Conservation (phyloP, 2,113 vertebrate species). For the Brachyistius frenatus region DNA sequence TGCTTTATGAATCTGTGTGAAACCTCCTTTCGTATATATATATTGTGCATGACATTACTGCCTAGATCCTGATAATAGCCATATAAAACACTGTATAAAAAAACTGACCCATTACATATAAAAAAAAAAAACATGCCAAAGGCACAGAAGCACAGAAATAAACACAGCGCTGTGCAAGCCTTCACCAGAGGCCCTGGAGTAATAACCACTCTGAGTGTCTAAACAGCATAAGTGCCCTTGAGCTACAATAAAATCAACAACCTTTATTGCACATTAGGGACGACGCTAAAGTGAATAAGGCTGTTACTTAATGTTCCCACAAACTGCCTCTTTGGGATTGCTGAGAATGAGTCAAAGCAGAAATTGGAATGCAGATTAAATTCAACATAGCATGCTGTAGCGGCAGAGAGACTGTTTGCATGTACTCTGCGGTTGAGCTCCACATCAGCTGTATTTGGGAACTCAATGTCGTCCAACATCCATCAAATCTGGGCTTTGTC, state of each 20-base stretch:
- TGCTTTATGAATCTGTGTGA: too few species aligned
- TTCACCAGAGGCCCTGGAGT: constrained; percentile 36
- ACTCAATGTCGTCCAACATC: constrained; percentile 67
- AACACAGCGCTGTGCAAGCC: constrained; percentile 36
- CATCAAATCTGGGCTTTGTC: constrained; percentile 70
- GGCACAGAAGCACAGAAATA: constrained; percentile 23
- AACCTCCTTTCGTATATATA: too few species aligned
- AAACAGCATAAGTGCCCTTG: constrained; percentile 11
- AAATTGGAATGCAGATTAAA: constrained; percentile 57
- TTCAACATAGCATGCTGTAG: constrained; percentile 34
- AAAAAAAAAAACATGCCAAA: not conserved
- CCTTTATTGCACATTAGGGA: constrained; percentile 48
- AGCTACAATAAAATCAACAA: constrained; percentile 50
- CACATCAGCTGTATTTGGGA: constrained; percentile 57
- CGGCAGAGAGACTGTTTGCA: constrained; percentile 10
- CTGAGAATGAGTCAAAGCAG: constrained; percentile 55
- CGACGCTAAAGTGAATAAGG: constrained; percentile 19
- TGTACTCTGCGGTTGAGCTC: constrained; percentile 1
- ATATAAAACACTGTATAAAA: too few species aligned
- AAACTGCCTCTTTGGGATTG: constrained; percentile 29
- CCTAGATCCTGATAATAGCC: too few species aligned
- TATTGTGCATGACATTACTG: too few species aligned
- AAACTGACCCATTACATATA: not conserved
- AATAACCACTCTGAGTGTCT: constrained; percentile 30
- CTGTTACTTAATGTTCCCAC: constrained; percentile 35